phyloP scores from a whole-genome alignment of 2,113 vertebrate genomes.

The Semicossyphus pulcher region DNA sequence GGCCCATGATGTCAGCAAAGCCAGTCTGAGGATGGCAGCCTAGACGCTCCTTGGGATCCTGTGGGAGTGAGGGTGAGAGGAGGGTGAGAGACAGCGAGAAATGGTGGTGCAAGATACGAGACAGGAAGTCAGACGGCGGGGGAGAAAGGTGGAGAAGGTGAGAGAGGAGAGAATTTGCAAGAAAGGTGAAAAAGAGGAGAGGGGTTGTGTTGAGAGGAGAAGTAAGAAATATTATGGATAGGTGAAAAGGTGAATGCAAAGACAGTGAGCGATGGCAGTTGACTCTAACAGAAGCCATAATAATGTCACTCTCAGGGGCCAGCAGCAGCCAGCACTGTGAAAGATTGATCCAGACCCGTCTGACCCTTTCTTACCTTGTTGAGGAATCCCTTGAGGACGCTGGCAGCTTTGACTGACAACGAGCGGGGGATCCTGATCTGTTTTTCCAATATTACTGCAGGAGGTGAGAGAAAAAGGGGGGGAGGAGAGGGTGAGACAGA shows the following conservation, averaged over 20 bases:
- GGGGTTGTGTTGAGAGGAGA: not conserved
- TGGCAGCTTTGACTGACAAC: conserved; percentile 98
- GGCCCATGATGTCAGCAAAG: conserved; percentile 97
- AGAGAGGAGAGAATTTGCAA: conserved; percentile 9
- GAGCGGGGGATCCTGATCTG: conserved; percentile 98
- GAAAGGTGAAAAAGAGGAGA: not conserved
- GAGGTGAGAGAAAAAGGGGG: conserved; percentile 52
- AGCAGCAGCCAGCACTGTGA: conserved; percentile 12
- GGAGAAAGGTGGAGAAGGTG: conserved; percentile 4
- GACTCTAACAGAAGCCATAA: not conserved
- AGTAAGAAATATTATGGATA: not conserved
- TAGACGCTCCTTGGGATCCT: conserved; percentile 97
- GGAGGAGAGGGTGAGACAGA: conserved; percentile 10
- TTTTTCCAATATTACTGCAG: conserved; percentile 98
- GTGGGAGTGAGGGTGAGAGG: conserved; percentile 33
- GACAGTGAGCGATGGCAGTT: not conserved
- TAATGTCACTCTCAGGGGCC: conserved; percentile 22
- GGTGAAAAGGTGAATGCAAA: not conserved
- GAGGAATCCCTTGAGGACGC: conserved; percentile 98
- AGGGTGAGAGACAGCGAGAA: conserved; percentile 42
- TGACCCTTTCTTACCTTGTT: conserved; percentile 90
- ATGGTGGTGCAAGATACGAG: not conserved
- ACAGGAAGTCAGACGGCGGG: conserved; percentile 8
- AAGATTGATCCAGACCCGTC: conserved; percentile 8
- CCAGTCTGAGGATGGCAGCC: conserved; percentile 99